Evolutionary conservation across 2,888 invertebrate species (phyloP).

Genomic region (Epiblema foenella): DNA sequence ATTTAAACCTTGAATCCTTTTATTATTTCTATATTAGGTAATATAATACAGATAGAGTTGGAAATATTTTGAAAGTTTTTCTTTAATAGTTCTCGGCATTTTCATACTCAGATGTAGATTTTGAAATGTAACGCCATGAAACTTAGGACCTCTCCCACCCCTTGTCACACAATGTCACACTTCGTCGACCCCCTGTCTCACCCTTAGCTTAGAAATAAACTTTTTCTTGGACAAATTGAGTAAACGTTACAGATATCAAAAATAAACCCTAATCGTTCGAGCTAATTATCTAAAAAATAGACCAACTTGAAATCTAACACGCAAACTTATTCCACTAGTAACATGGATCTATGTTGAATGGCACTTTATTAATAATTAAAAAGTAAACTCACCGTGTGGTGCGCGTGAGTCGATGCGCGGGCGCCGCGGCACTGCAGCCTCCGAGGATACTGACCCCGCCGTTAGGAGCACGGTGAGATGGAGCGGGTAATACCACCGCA

Average conservation of each 20-base stretch:
- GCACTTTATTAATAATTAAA: background rate
- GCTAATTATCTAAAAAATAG: background rate
- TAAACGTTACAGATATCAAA: background rate
- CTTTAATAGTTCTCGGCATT: too few species aligned
- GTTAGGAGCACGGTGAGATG: slow-evolving; percentile 36
- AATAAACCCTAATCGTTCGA: background rate
- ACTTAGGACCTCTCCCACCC: too few species aligned
- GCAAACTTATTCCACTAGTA: background rate
- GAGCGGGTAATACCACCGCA: slow-evolving; percentile 48
- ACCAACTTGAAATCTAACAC: background rate
- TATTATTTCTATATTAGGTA: too few species aligned
- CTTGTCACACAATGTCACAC: too few species aligned
- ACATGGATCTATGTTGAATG: background rate
- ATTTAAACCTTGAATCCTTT: too few species aligned
- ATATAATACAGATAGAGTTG: too few species aligned
- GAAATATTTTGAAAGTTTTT: too few species aligned
- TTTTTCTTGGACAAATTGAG: too few species aligned
- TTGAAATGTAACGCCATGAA: too few species aligned
- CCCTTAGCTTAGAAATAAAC: too few species aligned
- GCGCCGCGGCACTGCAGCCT: slow-evolving; percentile 61
- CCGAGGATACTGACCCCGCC: slow-evolving; percentile 60
- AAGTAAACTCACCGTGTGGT: slow-evolving; percentile 25
- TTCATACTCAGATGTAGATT: too few species aligned
- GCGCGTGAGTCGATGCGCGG: slow-evolving; percentile 51
- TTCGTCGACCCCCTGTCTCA: too few species aligned